Evolutionary conservation across 2,113 vertebrate species (phyloP).

Genomic region (Hucho hucho): DNA sequence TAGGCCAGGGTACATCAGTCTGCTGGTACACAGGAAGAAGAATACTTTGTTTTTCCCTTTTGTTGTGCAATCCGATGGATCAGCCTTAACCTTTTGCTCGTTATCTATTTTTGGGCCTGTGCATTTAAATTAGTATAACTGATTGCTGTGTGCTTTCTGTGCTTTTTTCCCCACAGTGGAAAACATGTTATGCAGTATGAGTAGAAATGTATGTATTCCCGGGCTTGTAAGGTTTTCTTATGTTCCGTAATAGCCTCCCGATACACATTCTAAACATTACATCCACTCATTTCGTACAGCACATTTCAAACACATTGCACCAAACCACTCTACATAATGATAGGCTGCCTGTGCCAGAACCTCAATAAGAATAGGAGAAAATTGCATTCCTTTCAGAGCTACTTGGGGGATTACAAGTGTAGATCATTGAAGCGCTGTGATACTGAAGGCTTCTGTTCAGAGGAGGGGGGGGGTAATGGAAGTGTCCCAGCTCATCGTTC

Average conservation of each 20-base stretch:
- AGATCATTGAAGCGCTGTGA: slow-evolving; percentile 22
- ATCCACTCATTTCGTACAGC: not conserved
- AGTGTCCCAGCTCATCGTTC: slow-evolving; percentile 20
- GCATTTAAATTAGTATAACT: not conserved
- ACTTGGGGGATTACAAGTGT: slow-evolving; percentile 7
- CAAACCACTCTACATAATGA: not conserved
- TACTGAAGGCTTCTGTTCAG: not conserved
- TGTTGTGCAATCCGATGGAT: slow-evolving; percentile 12
- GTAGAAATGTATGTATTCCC: not conserved
- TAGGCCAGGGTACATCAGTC: slow-evolving; percentile 44
- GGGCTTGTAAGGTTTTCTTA: not conserved
- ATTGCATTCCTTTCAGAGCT: not conserved
- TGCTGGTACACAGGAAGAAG: slow-evolving; percentile 26
- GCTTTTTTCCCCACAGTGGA: not conserved
- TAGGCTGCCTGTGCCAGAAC: not conserved
- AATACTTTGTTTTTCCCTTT: not conserved
- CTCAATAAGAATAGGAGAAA: slow-evolving; percentile 5
- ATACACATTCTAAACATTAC: not conserved
- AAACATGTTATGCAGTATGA: not conserved
- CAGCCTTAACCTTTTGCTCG: slow-evolving; percentile 25
- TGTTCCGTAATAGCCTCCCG: not conserved
- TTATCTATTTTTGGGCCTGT: slow-evolving; percentile 12
- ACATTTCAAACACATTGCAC: not conserved
- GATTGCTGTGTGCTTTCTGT: not conserved
- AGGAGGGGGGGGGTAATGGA: slow-evolving; percentile 6